A percentile compares a stretch with the other conserved stretches of the same genome.
Evolutionary conservation across 1,140 invertebrate genomes (phyloP).

Genomic region (Formica selysi): DNA sequence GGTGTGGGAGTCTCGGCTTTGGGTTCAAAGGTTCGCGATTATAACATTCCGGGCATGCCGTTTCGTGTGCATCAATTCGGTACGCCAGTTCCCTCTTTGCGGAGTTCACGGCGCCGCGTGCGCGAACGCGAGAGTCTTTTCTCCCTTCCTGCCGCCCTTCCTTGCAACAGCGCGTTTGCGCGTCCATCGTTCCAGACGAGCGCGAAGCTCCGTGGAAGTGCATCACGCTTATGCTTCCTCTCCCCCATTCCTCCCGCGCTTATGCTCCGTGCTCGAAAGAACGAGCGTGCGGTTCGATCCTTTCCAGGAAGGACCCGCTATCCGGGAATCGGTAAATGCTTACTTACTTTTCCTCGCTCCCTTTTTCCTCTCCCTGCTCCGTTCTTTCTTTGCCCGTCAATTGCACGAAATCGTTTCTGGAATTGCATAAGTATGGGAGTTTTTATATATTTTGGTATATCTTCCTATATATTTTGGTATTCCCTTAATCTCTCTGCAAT

Average conservation of each 20-base stretch:
- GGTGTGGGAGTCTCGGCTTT: slow-evolving; percentile 85
- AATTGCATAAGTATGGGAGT: slow-evolving; percentile 27
- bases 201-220: slow-evolving; percentile 73
- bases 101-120: slow-evolving; percentile 77
- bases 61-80: slow-evolving; percentile 87
- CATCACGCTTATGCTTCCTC: slow-evolving; percentile 37
- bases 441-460: background rate
- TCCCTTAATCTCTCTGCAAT: background rate
- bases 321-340: slow-evolving; percentile 73
- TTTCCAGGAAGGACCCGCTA: slow-evolving; percentile 72
- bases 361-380: slow-evolving; percentile 46
- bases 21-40: slow-evolving; percentile 86
- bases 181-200: slow-evolving; percentile 73
- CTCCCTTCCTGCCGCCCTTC: slow-evolving; percentile 40
- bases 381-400: slow-evolving; percentile 25
- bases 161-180: slow-evolving; percentile 63
- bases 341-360: slow-evolving; percentile 69
- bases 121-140: slow-evolving; percentile 64
- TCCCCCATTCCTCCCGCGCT: slow-evolving; percentile 1
- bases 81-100: slow-evolving; percentile 85
- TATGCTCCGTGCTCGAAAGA: slow-evolving; percentile 46
- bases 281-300: slow-evolving; percentile 60
- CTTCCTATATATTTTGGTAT: background rate
- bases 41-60: slow-evolving; percentile 86
- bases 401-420: slow-evolving; percentile 34